Evolutionary conservation across 2,797 vertebrate genomes (phyloP).

Genomic region (Malacoctenus gilli): DNA sequence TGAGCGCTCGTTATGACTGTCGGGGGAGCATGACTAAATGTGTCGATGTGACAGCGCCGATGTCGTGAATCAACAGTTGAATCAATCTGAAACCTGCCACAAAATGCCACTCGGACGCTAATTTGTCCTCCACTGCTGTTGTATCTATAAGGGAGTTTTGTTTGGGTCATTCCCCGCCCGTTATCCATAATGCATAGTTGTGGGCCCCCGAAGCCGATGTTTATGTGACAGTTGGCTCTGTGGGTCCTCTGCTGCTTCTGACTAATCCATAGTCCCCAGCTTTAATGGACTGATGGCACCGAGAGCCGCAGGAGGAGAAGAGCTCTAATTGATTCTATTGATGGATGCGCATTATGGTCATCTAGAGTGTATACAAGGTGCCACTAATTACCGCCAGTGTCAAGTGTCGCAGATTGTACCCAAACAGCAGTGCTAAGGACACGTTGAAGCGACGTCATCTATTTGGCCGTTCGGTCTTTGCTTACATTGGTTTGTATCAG

Average conservation of each 20-base stretch:
- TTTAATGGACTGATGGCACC: constrained; percentile 65
- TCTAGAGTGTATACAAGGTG: constrained; percentile 25
- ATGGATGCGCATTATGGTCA: constrained; percentile 48
- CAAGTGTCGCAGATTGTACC: constrained; percentile 28
- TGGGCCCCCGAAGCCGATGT: constrained; percentile 42
- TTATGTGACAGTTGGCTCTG: constrained; percentile 39
- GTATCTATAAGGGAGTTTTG: constrained; percentile 21
- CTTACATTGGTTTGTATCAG: not conserved
- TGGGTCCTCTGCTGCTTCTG: constrained; percentile 24
- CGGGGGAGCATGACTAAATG: constrained; percentile 42
- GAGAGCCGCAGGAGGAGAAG: constrained; percentile 42
- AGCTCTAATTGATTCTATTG: constrained; percentile 66
- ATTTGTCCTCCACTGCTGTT: constrained; percentile 26
- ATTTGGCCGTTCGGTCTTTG: too few species aligned
- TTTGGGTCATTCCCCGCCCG: constrained; percentile 18
- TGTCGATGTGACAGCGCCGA: constrained; percentile 23
- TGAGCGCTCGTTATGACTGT: constrained; percentile 35
- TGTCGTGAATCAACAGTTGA: constrained; percentile 48
- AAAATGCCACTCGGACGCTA: constrained; percentile 38
- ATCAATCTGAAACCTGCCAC: constrained; percentile 42
- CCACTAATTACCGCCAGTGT: constrained; percentile 42
- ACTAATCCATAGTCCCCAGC: constrained; percentile 67
- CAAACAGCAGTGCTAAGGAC: constrained; percentile 47
- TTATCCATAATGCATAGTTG: constrained; percentile 39
- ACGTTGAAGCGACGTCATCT: not conserved